A percentile compares a stretch with the other conserved stretches of the same genome.
phyloP scores from a whole-genome alignment of 1,140 invertebrate genomes.

The Pogonus chalceus region DNA sequence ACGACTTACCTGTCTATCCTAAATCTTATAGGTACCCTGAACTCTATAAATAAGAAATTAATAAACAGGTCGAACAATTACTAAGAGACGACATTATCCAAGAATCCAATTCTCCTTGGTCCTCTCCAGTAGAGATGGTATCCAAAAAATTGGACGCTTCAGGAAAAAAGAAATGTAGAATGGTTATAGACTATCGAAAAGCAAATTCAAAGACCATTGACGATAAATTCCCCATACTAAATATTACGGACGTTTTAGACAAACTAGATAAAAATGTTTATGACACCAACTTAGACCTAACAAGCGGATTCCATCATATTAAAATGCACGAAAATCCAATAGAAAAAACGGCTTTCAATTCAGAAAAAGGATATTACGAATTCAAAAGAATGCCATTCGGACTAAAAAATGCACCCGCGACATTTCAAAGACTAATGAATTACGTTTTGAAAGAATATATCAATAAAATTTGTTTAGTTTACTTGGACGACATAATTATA shows the following conservation, averaged over 20 bases:
- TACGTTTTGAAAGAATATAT: constrained; percentile 23
- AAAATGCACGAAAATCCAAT: constrained; percentile 29
- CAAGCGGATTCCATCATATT: constrained; percentile 39
- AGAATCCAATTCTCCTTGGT: constrained; percentile 27
- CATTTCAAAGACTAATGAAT: constrained; percentile 38
- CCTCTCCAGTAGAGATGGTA: constrained; percentile 26
- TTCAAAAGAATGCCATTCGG: constrained; percentile 37
- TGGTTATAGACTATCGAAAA: constrained; percentile 35
- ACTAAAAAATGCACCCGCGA: constrained; percentile 33
- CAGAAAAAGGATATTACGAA: constrained; percentile 29
- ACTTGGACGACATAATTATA: constrained; percentile 31
- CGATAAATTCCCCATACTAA: constrained; percentile 43
- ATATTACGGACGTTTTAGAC: constrained; percentile 39
- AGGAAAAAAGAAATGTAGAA: constrained; percentile 27
- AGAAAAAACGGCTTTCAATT: constrained; percentile 40
- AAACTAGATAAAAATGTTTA: constrained; percentile 35
- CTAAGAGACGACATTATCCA: constrained; percentile 25
- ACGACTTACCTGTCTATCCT: constrained; percentile 5
- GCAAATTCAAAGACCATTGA: constrained; percentile 34
- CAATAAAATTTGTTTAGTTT: constrained; percentile 24
- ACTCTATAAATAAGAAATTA: constrained; percentile 22
- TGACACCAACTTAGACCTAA: constrained; percentile 41
- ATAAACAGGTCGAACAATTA: constrained; percentile 23
- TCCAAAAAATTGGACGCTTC: constrained; percentile 31
- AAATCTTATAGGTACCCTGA: constrained; percentile 22